Conservation (phyloP, 2,888 invertebrate genomes). For the Phasia obesa region DNA sequence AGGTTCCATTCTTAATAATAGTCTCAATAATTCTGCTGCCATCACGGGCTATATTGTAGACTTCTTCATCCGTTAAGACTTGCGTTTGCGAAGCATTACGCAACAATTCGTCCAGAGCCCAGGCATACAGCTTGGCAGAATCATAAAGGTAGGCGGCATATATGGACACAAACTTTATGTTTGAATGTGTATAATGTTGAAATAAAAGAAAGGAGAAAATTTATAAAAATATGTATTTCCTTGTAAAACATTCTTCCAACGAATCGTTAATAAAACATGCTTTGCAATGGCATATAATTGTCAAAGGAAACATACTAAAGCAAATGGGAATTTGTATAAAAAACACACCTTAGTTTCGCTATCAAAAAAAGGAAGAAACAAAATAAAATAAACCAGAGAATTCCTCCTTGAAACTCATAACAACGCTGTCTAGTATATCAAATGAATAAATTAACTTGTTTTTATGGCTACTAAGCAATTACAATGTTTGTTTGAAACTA, state of each 20-base stretch:
- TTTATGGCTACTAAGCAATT: constrained; percentile 45
- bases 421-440: constrained; percentile 13
- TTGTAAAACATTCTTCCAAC: constrained; percentile 24
- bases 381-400: constrained; percentile 1
- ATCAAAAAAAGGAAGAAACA: constrained; percentile 13
- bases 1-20: constrained; percentile 92
- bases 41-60: constrained; percentile 89
- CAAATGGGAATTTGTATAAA: neutral
- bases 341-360: constrained; percentile 47
- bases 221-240: constrained; percentile 25
- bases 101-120: constrained; percentile 90
- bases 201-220: constrained; percentile 1
- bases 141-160: constrained; percentile 98
- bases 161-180: constrained; percentile 91
- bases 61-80: constrained; percentile 85
- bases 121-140: constrained; percentile 95
- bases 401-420: constrained; percentile 34
- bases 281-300: constrained; percentile 17
- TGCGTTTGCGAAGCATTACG: constrained; percentile 83
- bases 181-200: neutral
- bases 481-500: constrained; percentile 8
- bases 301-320: constrained; percentile 5
- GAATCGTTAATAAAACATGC: constrained; percentile 6
- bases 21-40: constrained; percentile 93
- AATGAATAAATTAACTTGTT: constrained; percentile 1